Evolutionary conservation across 2,113 vertebrate species (phyloP).

Genomic region (Pangasianodon gigas): DNA sequence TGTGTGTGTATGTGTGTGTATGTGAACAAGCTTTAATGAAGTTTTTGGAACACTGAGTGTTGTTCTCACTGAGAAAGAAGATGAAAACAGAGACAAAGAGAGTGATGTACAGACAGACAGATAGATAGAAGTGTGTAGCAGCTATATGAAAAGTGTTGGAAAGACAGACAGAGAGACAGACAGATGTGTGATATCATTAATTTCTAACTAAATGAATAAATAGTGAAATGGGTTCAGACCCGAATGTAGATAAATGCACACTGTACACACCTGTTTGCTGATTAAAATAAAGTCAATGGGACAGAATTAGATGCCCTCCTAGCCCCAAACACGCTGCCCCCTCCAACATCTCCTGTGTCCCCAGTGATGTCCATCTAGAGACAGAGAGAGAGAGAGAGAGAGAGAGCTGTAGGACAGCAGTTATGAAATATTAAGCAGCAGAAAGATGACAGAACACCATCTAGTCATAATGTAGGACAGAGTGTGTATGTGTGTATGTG

Average conservation of each 20-base stretch:
- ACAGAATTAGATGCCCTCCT: too few relatives aligned
- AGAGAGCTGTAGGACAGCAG: background rate
- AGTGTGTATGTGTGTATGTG: slow-evolving; percentile 33
- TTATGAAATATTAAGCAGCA: slow-evolving; percentile 46
- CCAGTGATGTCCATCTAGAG: background rate
- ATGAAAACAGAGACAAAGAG: background rate
- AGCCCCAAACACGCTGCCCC: too few relatives aligned
- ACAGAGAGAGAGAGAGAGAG: slow-evolving; percentile 2
- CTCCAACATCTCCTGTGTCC: too few relatives aligned
- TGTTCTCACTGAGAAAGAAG: background rate
- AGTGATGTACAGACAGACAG: background rate
- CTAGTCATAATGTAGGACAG: slow-evolving; percentile 25
- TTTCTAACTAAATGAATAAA: too few relatives aligned
- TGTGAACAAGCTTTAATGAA: slow-evolving; percentile 13
- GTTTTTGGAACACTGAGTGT: slow-evolving; percentile 23
- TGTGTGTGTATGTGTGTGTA: slow-evolving; percentile 27
- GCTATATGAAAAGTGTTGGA: too few relatives aligned
- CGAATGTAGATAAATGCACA: too few relatives aligned
- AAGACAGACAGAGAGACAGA: background rate
- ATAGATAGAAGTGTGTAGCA: background rate
- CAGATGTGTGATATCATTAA: background rate
- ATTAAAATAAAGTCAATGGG: too few relatives aligned
- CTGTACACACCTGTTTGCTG: too few relatives aligned
- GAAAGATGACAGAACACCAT: slow-evolving; percentile 16
- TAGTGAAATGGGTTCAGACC: too few relatives aligned